Evolutionary conservation across 2,888 invertebrate genomes (phyloP), one percentile per base, ranked within the genome.

Genomic region (Chrysolina americana): DNA sequence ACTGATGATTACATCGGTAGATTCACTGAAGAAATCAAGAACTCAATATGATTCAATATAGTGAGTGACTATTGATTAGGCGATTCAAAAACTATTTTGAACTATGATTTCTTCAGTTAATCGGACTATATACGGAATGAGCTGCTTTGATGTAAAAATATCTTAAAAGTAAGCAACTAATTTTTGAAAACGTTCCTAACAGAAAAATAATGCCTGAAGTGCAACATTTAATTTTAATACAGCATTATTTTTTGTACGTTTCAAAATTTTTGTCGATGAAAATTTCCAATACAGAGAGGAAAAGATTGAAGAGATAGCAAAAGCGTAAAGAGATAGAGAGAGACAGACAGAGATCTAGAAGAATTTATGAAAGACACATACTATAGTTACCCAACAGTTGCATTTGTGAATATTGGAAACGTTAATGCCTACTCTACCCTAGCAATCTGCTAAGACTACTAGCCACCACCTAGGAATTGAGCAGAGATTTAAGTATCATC

Each of bases 391-490:
- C 68, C 53, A 11, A 28, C 8, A 41, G 41, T 19, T 53, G 21
- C 53, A 68, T 66, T 59, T 59, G 59, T 36, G 66, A 23, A 66
- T 17, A 36, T 66, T 28, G 44, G 66, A 23, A 66, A 48, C 3
- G 66, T 66, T 66, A 44, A 48, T 21, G 21, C 36, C 13, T 21
- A 68, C 13, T 21, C 53, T 68, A 36, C 36, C 8, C 6, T 36
- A 36, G 36, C 36, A 36, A 36, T 36, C 36, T 36, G 36, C 36
- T 36, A 36, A 36, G 0, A 36, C 36, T 36, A 68, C 36, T 50
- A 50, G 50, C 50, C 68, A 68, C 53, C 68, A 68, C 53, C 68
- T 56, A 68, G 19, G 41, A 41, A 53, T 19, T 41, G 48, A 53
- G 15, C 36, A 44, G 41, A 17, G 23, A 47, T 44, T 23, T 44